phyloP scores from a whole-genome alignment of 2,113 vertebrate genomes.

The Phalacrocorax aristotelis region DNA sequence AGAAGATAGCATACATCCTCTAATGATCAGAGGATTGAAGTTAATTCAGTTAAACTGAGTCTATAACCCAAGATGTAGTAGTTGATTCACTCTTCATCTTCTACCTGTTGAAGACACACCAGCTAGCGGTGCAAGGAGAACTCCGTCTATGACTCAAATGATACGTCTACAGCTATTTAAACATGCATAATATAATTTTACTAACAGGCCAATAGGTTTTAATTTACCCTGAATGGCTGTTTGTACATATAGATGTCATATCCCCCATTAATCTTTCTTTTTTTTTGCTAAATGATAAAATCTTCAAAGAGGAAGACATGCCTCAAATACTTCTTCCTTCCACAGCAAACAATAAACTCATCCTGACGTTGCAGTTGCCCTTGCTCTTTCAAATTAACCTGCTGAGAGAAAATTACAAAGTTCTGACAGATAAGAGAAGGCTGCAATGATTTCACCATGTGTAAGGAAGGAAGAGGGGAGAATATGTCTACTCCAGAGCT shows the following conservation, averaged over 20 bases:
- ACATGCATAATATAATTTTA: no score
- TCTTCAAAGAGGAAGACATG: slow-evolving; percentile 87
- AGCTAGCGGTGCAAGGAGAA: neutral
- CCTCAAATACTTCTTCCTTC: slow-evolving; percentile 62
- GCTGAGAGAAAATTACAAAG: neutral
- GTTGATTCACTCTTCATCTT: neutral
- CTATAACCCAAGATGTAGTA: neutral
- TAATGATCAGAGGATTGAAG: neutral
- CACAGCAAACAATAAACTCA: slow-evolving; percentile 69
- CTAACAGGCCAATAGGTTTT: neutral
- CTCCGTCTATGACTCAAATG: neutral
- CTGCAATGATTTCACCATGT: neutral
- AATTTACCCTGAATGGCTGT: slow-evolving; percentile 82
- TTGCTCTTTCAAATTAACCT: slow-evolving; percentile 88
- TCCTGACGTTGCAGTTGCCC: slow-evolving; percentile 84
- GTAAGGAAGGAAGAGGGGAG: neutral
- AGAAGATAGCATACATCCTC: neutral
- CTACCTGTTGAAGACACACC: neutral
- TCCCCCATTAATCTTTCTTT: slow-evolving; percentile 82
- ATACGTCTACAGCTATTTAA: neutral
- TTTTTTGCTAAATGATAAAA: slow-evolving; percentile 84
- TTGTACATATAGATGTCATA: slow-evolving; percentile 85
- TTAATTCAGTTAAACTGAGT: neutral
- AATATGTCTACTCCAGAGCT: neutral
- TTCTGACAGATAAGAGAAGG: neutral